Conservation (phyloP, 2,888 invertebrate species). For the Drepanosiphum platanoidis region DNA sequence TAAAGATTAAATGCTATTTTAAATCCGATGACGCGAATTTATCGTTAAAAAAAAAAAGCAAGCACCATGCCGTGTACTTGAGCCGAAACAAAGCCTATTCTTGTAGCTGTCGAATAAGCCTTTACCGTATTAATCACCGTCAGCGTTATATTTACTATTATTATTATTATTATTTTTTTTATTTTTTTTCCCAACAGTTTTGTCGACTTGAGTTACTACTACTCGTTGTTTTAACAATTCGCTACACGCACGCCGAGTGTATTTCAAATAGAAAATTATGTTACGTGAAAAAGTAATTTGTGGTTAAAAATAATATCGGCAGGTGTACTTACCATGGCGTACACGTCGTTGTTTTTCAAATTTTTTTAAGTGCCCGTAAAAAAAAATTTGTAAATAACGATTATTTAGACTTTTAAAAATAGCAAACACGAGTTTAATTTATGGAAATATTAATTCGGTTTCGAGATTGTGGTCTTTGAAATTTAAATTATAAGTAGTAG, state of each 20-base stretch:
- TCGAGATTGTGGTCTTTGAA: too few species aligned
- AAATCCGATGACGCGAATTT: slow-evolving; percentile 3
- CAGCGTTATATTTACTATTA: neutral
- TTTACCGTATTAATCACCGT: slow-evolving; percentile 20
- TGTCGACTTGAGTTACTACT: neutral
- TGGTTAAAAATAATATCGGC: slow-evolving; percentile 23
- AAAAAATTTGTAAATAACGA: neutral
- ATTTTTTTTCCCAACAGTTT: slow-evolving; percentile 15
- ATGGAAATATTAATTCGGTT: too few species aligned
- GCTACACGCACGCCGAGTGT: neutral
- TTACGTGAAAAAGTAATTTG: slow-evolving; percentile 7
- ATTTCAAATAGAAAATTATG: neutral
- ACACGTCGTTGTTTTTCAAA: neutral
- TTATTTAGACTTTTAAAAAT: neutral
- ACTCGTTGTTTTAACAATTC: slow-evolving; percentile 14
- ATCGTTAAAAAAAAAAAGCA: slow-evolving; percentile 2
- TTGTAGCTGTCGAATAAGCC: neutral
- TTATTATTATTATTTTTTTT: too few species aligned
- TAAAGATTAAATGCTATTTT: too few species aligned
- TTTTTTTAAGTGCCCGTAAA: neutral
- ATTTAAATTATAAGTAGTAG: too few species aligned
- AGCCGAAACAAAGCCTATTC: neutral
- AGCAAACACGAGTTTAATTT: too few species aligned
- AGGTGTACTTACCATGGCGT: neutral
- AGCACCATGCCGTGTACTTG: neutral